phyloP scores from a whole-genome alignment of 2,113 vertebrate species.

The Nannobrachium achirus region DNA sequence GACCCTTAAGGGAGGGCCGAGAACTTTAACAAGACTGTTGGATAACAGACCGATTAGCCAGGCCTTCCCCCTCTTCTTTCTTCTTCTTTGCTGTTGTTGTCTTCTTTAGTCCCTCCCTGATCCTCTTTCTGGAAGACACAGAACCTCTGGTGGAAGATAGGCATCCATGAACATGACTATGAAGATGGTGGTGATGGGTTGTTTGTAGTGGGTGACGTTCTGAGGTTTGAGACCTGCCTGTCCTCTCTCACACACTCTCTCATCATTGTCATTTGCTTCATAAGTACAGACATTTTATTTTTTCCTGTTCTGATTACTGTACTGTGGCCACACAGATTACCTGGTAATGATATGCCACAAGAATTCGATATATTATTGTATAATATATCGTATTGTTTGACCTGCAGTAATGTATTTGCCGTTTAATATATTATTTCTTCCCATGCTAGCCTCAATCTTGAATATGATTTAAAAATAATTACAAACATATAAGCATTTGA shows the following conservation, averaged over 20 bases:
- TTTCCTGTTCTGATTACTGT: not conserved
- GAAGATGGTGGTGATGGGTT: slow-evolving; percentile 4
- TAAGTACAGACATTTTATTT: no score
- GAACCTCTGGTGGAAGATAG: slow-evolving; percentile 43
- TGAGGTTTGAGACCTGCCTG: slow-evolving; percentile 4
- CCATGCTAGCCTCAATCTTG: not conserved
- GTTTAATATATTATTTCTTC: not conserved
- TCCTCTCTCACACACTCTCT: not conserved
- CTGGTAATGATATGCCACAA: not conserved
- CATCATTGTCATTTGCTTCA: not conserved
- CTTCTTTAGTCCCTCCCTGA: not conserved
- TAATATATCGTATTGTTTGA: not conserved
- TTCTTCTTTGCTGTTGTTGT: no score
- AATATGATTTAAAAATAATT: not conserved
- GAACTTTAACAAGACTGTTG: slow-evolving; percentile 25
- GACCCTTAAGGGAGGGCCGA: slow-evolving; percentile 46
- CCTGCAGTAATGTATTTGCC: no score
- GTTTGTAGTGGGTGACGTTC: slow-evolving; percentile 23
- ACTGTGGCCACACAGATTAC: not conserved
- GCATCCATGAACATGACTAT: slow-evolving; percentile 33
- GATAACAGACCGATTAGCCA: slow-evolving; percentile 13
- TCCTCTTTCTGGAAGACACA: slow-evolving; percentile 22
- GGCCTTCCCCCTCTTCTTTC: slow-evolving; percentile 4
- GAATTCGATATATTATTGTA: no score
- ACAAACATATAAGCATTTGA: not conserved